Evolutionary conservation across 2,113 vertebrate genomes (phyloP).

Genomic region (Anoura caudifer): DNA sequence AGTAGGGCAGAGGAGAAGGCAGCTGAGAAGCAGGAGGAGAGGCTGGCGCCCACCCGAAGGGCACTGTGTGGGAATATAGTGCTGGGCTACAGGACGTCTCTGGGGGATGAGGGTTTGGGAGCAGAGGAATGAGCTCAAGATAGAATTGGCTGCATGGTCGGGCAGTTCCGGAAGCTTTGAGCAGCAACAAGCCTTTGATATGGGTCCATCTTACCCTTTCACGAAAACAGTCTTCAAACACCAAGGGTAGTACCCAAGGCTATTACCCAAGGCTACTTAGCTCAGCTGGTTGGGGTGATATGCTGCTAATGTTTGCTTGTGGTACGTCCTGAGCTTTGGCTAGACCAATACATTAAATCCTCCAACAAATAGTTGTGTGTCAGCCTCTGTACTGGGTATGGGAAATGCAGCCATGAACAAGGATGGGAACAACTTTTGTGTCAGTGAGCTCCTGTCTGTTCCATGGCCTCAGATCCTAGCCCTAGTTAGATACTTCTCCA

Average conservation of each 20-base stretch:
- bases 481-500: neutral
- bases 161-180: neutral
- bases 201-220: no score
- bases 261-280: neutral
- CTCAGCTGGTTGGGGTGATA: neutral
- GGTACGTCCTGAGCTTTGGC: neutral
- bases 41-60: neutral
- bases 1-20: neutral
- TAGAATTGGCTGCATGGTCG: fast-evolving
- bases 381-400: neutral
- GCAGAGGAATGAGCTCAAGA: fast-evolving
- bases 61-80: neutral
- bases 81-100: neutral
- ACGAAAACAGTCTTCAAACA: neutral
- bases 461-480: neutral
- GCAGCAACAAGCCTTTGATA: neutral
- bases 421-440: neutral
- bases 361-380: neutral
- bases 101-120: neutral
- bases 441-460: neutral
- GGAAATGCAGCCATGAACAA: neutral
- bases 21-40: neutral
- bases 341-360: neutral
- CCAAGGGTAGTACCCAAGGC: neutral
- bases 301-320: neutral